These are phyloP conservation scores for Arge pagana DNA, from an alignment of 2,888 invertebrate species.

Conservation along the genomic window DNA sequence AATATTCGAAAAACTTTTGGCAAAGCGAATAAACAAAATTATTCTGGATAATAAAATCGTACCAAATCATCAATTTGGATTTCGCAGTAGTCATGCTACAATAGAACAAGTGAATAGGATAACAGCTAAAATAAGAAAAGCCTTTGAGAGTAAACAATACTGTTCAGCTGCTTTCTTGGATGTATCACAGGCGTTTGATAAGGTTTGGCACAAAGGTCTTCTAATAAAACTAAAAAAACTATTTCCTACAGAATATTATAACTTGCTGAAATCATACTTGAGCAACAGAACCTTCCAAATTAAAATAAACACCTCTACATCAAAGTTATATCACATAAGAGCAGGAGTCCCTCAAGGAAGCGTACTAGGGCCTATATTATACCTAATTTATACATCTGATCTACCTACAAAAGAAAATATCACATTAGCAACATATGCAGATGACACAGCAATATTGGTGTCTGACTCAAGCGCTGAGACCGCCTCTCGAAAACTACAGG, in stretches of 20 bases:
- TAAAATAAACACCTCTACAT: neutral
- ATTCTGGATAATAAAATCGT: conserved; percentile 27
- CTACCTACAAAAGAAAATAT: conserved; percentile 22
- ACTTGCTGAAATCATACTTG: conserved; percentile 24
- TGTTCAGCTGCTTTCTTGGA: conserved; percentile 29
- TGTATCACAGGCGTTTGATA: conserved; percentile 29
- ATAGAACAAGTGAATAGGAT: conserved; percentile 35
- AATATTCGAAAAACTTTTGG: conserved; percentile 38
- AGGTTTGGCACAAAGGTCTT: conserved; percentile 33
- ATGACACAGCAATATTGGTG: conserved; percentile 28
- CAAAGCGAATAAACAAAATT: no score
- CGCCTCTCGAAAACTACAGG: conserved; percentile 32
- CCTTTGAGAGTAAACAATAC: conserved; percentile 27
- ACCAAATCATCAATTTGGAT: conserved; percentile 35
- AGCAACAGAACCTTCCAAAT: neutral
- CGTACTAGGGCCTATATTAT: conserved; percentile 27
- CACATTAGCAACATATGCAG: conserved; percentile 27
- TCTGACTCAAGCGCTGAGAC: conserved; percentile 23
- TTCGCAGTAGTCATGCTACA: conserved; percentile 30
- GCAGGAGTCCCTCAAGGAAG: conserved; percentile 32
- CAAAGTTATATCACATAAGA: neutral
- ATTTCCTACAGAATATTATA: conserved; percentile 21
- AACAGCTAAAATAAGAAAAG: conserved; percentile 19
- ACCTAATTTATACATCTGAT: conserved; percentile 28
- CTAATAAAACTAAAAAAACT: conserved; percentile 25